Base-by-base conservation (phyloP, 2,888 invertebrate species). In the Standfussiana lucernea region DNA sequence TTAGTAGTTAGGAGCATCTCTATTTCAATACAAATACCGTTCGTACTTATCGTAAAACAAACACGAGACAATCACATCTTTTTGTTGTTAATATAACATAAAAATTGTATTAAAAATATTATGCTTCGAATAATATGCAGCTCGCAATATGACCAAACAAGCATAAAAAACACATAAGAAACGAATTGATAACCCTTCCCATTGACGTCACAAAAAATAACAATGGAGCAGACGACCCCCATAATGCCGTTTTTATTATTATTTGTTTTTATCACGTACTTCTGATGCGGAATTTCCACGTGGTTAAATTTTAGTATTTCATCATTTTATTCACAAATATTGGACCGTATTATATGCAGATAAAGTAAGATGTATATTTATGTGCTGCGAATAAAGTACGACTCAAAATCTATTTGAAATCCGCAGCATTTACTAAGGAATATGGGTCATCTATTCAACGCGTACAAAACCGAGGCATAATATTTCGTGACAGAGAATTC, bases 191-290 rank as follows among this genome's bases (percentile, higher is more conserved):
- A 88, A 82, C 79, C 86, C 86, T 78, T 84, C 79, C 68, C 79
- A 77, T 68, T 74, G 76, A 72, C 79, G 78, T 88, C 85, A 80
- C 80, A 86, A 80, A 86, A 85, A 64, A 84, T 85, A 74, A 88
- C 83, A 88, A 85, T 85, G 80, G 83, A 72, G 75, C 73, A 66
- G 71, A 85, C 82, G 86, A 83, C 62, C 78, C 72, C 82, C 74
- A 75, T 85, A 83, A 88, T 86, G 79, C 67, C 56, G 59, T 79
- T 86, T 87, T 88, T 88, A 85, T 86, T 87, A 83, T 88, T 88
- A 86, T 88, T 86, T 83, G 75, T 86, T 88, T 87, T 88, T 88
- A 88, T 86, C 88, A 80, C 88, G 78, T 86, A 86, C 88, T 88
- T 85, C 74, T 79, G 82, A 85, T 78, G 80, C 67, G 72, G 61